Evolutionary conservation across 2,888 invertebrate species (phyloP).

Genomic region (Epirrhoe alternata): DNA sequence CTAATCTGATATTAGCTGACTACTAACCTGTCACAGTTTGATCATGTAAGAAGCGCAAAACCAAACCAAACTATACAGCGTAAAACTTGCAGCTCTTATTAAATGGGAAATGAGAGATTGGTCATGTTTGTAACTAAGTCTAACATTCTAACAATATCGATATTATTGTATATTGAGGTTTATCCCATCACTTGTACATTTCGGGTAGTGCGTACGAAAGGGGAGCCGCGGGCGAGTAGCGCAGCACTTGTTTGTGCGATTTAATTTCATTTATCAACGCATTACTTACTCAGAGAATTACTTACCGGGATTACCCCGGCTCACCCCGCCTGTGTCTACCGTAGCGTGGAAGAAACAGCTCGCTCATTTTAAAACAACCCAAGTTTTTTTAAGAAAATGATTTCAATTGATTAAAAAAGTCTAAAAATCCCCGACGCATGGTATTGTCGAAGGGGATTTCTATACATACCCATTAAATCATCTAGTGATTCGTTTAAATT

Average conservation of each 20-base stretch:
- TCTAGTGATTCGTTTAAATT: no score
- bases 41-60: no score
- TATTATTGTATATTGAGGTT: background rate
- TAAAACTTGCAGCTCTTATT: no score
- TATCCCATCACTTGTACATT: slow-evolving; percentile 56
- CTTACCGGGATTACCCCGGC: slow-evolving; percentile 80
- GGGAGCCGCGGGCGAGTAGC: slow-evolving; percentile 71
- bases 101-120: background rate
- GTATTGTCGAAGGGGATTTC: no score
- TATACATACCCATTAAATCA: no score
- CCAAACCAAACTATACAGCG: no score
- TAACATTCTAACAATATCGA: background rate
- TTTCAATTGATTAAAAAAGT: no score
- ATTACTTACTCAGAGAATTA: slow-evolving; percentile 84
- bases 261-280: slow-evolving; percentile 86
- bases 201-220: slow-evolving; percentile 61
- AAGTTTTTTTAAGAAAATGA: no score
- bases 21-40: no score
- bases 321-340: slow-evolving; percentile 45
- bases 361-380: background rate
- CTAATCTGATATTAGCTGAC: no score
- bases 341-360: slow-evolving; percentile 1
- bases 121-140: background rate
- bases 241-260: slow-evolving; percentile 84
- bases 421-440: no score